Base-by-base conservation (phyloP, 2,888 invertebrate species). In the Cephus nigrinus region DNA sequence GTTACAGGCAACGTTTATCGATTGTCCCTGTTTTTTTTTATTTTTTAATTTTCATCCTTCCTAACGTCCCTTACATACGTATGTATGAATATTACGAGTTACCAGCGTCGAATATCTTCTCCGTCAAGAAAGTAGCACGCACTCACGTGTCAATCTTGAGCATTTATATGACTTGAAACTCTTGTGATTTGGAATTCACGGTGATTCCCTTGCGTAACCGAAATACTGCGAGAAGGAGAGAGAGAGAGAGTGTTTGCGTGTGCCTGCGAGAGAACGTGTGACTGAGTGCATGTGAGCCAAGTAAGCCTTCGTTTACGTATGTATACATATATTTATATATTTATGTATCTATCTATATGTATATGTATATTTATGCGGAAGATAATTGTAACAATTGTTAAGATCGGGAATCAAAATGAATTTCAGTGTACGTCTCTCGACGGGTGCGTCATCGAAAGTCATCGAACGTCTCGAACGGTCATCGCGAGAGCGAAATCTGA, bases 161-260 rank as follows among this genome's bases (percentile, higher is more conserved):
- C 69, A 35, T 73, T 73, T 73, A 71, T 31, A 71, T 71, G 71
- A 31, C 31, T 71, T 71, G 32, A 71, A 71, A 71, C 23, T 32
- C 73, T n/a, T 73, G 73, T 33, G 73, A 73, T 73, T 34, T 80
- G 75, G 73, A 80, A 81, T 79, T 79, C 75, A 79, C 77, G 77
- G 75, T 79, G 80, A 80, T 78, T 75, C 76, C 77, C 75, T 76
- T 78, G 81, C 79, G 69, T 32, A 31, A 30, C 69, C 40, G 40
- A 40, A 40, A 32, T 32, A 31, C 69, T 12, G 11, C n/a, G 69
- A 69, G 69, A 69, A 11, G 79, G 75, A 80, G 74, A 80, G 79
- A 77, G 82, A 72, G 73, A 75, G 76, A 32, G n/a, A 79, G 78
- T 12, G 12, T 12, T 35, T 74, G 73, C 73, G 76, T 68, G 77